These are phyloP conservation scores for Poeciliopsis prolifica DNA, from an alignment of 2,113 vertebrate species.

Conservation along the genomic window DNA sequence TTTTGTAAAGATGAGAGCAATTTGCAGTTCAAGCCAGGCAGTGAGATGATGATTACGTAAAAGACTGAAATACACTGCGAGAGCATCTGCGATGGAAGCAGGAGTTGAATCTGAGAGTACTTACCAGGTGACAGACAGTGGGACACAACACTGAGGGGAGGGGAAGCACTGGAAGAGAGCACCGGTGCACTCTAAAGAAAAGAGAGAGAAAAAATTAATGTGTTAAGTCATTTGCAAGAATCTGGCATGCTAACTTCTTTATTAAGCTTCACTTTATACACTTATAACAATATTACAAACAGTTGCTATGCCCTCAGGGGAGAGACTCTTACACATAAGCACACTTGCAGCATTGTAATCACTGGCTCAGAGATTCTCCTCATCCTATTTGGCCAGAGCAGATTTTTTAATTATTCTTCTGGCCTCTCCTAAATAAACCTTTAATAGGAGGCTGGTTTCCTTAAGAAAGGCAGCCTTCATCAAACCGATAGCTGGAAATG, in stretches of 20 bases:
- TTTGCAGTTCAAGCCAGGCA: slow-evolving; percentile 12
- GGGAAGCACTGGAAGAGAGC: slow-evolving; percentile 62
- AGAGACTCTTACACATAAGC: slow-evolving; percentile 30
- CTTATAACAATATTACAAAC: slow-evolving; percentile 43
- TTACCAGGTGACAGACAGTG: slow-evolving; percentile 66
- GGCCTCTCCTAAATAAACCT: slow-evolving; percentile 59
- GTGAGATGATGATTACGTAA: slow-evolving; percentile 29
- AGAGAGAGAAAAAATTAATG: not conserved
- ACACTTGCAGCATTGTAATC: slow-evolving; percentile 24
- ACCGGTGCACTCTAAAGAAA: slow-evolving; percentile 57
- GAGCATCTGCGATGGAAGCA: slow-evolving; percentile 17
- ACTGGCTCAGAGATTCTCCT: not conserved
- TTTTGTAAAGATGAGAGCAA: slow-evolving; percentile 32
- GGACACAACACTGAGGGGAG: slow-evolving; percentile 47
- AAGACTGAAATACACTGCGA: slow-evolving; percentile 21
- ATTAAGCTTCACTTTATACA: slow-evolving; percentile 33
- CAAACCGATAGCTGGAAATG: slow-evolving; percentile 33
- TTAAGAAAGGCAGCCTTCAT: slow-evolving; percentile 35
- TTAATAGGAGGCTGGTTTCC: slow-evolving; percentile 49
- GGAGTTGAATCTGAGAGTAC: slow-evolving; percentile 39
- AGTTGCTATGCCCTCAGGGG: slow-evolving; percentile 39
- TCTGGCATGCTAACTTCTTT: slow-evolving; percentile 19
- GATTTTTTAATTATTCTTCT: slow-evolving; percentile 60
- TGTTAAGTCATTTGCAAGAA: slow-evolving; percentile 25
- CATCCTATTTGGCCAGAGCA: slow-evolving; percentile 36